Conservation (phyloP, 2,888 invertebrate species). For the Oegoconia quadripuncta region DNA sequence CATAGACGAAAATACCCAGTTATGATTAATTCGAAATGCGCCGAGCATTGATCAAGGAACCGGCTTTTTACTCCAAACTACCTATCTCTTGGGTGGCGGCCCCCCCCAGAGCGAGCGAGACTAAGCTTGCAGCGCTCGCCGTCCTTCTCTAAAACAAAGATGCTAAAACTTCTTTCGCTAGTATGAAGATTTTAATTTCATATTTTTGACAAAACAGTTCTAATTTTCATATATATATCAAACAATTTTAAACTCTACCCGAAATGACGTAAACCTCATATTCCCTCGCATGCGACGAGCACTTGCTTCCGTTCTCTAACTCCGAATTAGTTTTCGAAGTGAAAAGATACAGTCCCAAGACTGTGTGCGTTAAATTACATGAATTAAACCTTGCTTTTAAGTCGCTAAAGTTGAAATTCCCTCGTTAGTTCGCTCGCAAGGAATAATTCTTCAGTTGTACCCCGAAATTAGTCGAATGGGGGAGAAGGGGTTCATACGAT, state of each 20-base stretch:
- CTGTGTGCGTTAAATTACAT: constrained; percentile 43
- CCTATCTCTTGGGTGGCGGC: constrained; percentile 69
- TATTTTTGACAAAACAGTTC: constrained; percentile 79
- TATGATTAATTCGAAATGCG: constrained; percentile 79
- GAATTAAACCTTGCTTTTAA: constrained; percentile 40
- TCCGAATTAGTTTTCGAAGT: constrained; percentile 78
- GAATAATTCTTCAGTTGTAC: constrained; percentile 79
- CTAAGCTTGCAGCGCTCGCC: constrained; percentile 71
- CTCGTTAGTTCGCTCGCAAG: constrained; percentile 45
- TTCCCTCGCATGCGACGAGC: constrained; percentile 26
- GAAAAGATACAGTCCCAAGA: constrained; percentile 79
- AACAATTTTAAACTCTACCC: constrained; percentile 31
- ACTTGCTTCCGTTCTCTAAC: constrained; percentile 77
- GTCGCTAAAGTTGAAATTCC: constrained; percentile 41
- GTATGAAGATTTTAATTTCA: constrained; percentile 80
- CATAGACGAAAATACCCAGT: constrained; percentile 79
- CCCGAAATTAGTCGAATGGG: constrained; percentile 79
- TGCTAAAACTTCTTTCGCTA: constrained; percentile 80
- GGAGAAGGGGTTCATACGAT: constrained; percentile 76
- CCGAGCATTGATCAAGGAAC: constrained; percentile 78
- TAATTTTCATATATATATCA: constrained; percentile 52
- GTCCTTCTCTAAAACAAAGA: constrained; percentile 79
- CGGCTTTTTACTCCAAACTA: constrained; percentile 78
- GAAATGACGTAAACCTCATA: constrained; percentile 20
- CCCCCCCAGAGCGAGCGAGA: constrained; percentile 60